phyloP scores from a whole-genome alignment of 2,113 vertebrate species.

The Nesogale talazaci region DNA sequence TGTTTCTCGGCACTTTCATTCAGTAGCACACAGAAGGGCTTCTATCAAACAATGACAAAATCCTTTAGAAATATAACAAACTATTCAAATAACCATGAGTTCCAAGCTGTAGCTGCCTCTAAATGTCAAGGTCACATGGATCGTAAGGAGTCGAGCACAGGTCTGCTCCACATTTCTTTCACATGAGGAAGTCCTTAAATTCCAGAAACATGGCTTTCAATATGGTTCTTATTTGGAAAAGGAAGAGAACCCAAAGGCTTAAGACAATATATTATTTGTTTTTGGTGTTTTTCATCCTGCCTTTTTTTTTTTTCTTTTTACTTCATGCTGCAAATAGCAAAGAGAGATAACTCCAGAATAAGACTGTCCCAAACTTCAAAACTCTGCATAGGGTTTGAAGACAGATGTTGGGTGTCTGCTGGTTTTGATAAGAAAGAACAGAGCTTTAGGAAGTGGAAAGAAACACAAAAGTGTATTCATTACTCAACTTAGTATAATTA shows the following conservation, averaged over 20 bases:
- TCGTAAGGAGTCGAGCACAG: conserved; percentile 46
- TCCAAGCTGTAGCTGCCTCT: neutral
- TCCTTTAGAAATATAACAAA: conserved; percentile 4
- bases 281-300: conserved; percentile 63
- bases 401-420: conserved; percentile 76
- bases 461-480: conserved; percentile 57
- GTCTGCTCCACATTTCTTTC: conserved; percentile 64
- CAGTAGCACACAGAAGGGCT: neutral
- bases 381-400: conserved; percentile 51
- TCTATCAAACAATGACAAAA: neutral
- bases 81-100: neutral
- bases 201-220: conserved; percentile 63
- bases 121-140: conserved; percentile 29
- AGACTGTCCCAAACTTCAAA: conserved; percentile 69
- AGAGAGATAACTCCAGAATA: conserved; percentile 70
- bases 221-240: conserved; percentile 75
- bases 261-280: conserved; percentile 76
- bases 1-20: neutral
- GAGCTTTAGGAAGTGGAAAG: conserved; percentile 73
- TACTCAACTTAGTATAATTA: conserved; percentile 20
- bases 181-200: conserved; percentile 70
- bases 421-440: conserved; percentile 77
- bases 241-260: conserved; percentile 64
- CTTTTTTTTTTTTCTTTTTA: conserved; percentile 61
- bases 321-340: conserved; percentile 67